phyloP scores from a whole-genome alignment of 2,113 vertebrate species.

The Nycticebus coucang region DNA sequence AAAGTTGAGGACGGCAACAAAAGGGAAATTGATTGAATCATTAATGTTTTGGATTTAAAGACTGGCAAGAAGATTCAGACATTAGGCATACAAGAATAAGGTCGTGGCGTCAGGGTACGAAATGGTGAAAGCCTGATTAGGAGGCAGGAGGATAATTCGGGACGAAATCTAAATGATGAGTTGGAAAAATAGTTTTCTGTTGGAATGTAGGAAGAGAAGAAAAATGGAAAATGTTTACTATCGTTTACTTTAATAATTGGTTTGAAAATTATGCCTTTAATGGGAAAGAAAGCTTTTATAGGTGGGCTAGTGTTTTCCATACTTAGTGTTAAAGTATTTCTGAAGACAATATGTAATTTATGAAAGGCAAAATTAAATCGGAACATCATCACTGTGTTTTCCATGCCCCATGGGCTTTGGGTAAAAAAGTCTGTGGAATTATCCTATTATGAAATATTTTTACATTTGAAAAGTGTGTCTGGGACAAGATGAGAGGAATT shows the following conservation, averaged over 20 bases:
- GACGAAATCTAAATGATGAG: background rate
- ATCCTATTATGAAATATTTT: slow-evolving; percentile 30
- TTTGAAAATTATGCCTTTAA: slow-evolving; percentile 35
- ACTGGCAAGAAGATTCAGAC: background rate
- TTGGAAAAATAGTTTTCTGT: background rate
- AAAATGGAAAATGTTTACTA: background rate
- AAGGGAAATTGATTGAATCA: background rate
- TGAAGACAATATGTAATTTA: slow-evolving; percentile 15
- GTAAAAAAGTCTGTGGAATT: background rate
- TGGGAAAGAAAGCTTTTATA: background rate
- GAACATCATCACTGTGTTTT: background rate
- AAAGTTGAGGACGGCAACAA: background rate
- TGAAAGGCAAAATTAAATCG: slow-evolving; percentile 40
- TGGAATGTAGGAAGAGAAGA: background rate
- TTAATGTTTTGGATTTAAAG: background rate
- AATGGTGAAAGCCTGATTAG: background rate
- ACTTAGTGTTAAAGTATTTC: background rate
- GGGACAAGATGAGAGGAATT: background rate
- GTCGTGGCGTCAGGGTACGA: background rate
- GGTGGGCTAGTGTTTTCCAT: slow-evolving; percentile 17
- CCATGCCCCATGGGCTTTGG: background rate
- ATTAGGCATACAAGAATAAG: background rate
- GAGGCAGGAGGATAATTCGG: background rate
- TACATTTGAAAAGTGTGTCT: background rate
- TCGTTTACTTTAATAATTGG: background rate